Percentiles rank a stretch among this genome's conserved stretches.
Conservation (phyloP, 2,113 vertebrate species). For the Tonatia bakeri region DNA sequence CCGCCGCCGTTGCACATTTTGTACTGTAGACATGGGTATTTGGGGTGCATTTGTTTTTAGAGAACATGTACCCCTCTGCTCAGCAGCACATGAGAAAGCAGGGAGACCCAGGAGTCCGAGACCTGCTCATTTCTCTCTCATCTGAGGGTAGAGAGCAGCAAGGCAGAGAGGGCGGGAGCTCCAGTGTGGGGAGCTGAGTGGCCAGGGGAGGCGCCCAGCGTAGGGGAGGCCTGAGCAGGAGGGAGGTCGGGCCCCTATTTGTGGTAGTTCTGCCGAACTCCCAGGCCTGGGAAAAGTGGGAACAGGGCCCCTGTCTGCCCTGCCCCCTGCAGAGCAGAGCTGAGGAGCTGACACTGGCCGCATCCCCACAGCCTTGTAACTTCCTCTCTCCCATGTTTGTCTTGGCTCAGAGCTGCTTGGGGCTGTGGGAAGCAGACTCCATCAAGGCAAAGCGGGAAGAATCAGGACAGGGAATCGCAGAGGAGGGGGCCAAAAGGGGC, state of each 20-base stretch:
- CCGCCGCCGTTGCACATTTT: no score
- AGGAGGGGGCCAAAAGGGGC: slow-evolving; percentile 14
- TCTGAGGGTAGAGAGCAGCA: not conserved
- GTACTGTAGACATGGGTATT: no score
- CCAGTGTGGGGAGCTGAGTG: not conserved
- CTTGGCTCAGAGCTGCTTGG: slow-evolving; percentile 43
- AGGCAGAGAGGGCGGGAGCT: not conserved
- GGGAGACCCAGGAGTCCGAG: not conserved
- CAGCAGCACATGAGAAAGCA: not conserved
- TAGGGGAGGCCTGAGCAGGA: fast-evolving
- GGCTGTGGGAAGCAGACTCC: slow-evolving; percentile 22
- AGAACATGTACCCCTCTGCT: not conserved
- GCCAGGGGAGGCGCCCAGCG: not conserved
- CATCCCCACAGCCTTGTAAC: not conserved
- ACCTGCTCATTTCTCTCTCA: not conserved
- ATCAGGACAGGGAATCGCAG: not conserved
- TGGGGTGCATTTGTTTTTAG: not conserved
- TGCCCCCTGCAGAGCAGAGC: not conserved
- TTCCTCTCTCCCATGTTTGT: slow-evolving; percentile 37
- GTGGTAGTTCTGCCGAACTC: not conserved
- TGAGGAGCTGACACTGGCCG: not conserved
- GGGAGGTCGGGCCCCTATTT: not conserved
- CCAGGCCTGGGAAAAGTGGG: not conserved
- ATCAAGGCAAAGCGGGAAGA: slow-evolving; percentile 32
- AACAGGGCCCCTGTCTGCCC: not conserved